Evolutionary conservation across 2,888 invertebrate genomes (phyloP).

Genomic region (Phasia obesa): DNA sequence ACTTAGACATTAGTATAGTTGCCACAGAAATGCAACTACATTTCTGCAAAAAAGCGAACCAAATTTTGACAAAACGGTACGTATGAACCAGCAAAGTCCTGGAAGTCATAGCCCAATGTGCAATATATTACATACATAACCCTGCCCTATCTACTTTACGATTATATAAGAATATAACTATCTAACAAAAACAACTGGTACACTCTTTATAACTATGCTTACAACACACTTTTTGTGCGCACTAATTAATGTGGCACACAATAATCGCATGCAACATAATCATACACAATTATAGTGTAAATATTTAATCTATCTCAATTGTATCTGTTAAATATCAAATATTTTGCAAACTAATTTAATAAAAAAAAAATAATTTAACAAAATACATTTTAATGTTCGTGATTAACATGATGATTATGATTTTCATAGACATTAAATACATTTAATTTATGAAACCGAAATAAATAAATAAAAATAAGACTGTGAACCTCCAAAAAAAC

Average conservation of each 20-base stretch:
- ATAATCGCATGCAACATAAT: slow-evolving; percentile 57
- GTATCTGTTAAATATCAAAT: slow-evolving; percentile 55
- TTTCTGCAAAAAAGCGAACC: too few relatives aligned
- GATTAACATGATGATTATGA: slow-evolving; percentile 67
- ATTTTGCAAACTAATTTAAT: slow-evolving; percentile 36
- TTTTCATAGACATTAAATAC: slow-evolving; percentile 66
- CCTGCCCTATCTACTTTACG: too few relatives aligned
- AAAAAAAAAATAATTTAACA: slow-evolving; percentile 24
- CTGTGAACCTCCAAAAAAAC: slow-evolving; percentile 19
- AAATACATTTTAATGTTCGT: slow-evolving; percentile 60
- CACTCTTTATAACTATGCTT: not conserved
- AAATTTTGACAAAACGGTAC: too few relatives aligned
- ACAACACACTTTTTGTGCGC: not conserved
- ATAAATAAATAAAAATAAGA: slow-evolving; percentile 22
- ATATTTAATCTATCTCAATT: slow-evolving; percentile 37
- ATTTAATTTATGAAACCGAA: slow-evolving; percentile 59
- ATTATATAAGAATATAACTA: too few relatives aligned
- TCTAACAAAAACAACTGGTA: too few relatives aligned
- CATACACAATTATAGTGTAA: slow-evolving; percentile 46
- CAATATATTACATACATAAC: too few relatives aligned
- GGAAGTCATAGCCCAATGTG: too few relatives aligned
- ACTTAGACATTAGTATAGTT: too few relatives aligned
- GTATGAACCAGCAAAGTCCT: too few relatives aligned
- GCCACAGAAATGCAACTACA: too few relatives aligned
- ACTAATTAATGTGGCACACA: slow-evolving; percentile 56